Base-by-base conservation (phyloP, 2,888 invertebrate genomes). In the Bugulina stolonifera region DNA sequence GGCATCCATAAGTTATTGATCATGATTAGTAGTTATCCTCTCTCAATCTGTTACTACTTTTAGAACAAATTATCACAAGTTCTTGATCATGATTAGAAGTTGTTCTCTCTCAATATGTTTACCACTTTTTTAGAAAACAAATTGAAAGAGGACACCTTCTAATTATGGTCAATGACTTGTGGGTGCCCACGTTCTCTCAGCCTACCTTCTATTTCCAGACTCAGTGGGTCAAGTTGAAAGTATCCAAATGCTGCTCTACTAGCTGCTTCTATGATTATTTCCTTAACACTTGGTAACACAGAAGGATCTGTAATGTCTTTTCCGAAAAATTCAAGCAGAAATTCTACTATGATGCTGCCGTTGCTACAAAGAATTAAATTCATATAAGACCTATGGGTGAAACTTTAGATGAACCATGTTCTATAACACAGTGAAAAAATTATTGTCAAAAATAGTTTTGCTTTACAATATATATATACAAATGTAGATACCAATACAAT, bases 151-250 rank as follows among this genome's bases (percentile, higher is more conserved):
- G n/a, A n/a, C n/a, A n/a, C n/a, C n/a, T n/a, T n/a, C n/a, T n/a
- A n/a, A n/a, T n/a, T n/a, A n/a, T n/a, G n/a, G n/a, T n/a, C n/a
- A n/a, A n/a, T n/a, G n/a, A n/a, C n/a, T n/a, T n/a, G n/a, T n/a
- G n/a, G n/a, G n/a, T n/a, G n/a, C n/a, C n/a, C n/a, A n/a, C n/a
- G n/a, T n/a, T n/a, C n/a, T n/a, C n/a, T n/a, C n/a, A 57, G 5
- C 57, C n/a, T 32, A 64, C 64, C 64, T 64, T 29, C 27, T 29
- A 64, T 29, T 22, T 64, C 22, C 10, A 64, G 5, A n/a, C 64
- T 64, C 1, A 18, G 3, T 14, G 27, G 32, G 3, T 32, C 32
- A 22, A 64, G 10, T 10, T 64, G 29, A 27, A 29, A 64, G 32
- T 32, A 14, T 32, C 64, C 64, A 32, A 64, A 64, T 27, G 27